Percentiles rank a stretch among this genome's conserved stretches.
phyloP scores from a whole-genome alignment of 1,140 invertebrate genomes.

The Pentalonia nigronervosa region DNA sequence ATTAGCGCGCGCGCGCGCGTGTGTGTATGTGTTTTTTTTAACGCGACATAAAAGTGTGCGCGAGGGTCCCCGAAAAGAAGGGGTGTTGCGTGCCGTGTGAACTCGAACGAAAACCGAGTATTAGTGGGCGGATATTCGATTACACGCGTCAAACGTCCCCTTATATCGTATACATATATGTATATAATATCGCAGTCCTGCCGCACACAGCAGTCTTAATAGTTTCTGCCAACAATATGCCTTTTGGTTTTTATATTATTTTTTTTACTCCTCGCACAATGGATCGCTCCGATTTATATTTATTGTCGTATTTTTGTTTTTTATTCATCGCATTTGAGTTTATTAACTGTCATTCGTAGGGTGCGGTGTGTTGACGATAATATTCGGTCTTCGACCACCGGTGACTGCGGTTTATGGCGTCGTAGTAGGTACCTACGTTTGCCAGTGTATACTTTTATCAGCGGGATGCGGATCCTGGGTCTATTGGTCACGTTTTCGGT shows the following conservation, averaged over 20 bases:
- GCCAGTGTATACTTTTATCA: background rate
- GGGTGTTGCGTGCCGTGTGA: constrained; percentile 52
- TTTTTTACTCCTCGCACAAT: background rate
- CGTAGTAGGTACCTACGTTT: background rate
- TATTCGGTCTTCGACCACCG: background rate
- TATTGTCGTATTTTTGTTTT: background rate
- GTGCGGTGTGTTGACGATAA: background rate
- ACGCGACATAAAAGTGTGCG: constrained; percentile 26
- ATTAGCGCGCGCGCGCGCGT: background rate
- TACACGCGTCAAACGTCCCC: constrained; percentile 51
- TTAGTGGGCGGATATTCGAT: constrained; percentile 58
- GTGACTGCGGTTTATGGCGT: background rate
- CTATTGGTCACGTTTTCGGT: constrained; percentile 25
- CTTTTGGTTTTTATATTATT: background rate
- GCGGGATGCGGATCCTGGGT: background rate
- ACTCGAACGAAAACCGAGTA: constrained; percentile 56
- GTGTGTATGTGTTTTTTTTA: constrained; percentile 29
- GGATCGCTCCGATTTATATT: background rate
- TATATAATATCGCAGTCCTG: background rate
- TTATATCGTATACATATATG: background rate
- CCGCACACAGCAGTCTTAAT: background rate
- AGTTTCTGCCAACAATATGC: constrained; percentile 36
- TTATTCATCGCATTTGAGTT: background rate
- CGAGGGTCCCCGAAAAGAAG: constrained; percentile 45
- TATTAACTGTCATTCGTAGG: background rate